phyloP scores from a whole-genome alignment of 1,140 invertebrate species.

The Drosophila burlai region DNA sequence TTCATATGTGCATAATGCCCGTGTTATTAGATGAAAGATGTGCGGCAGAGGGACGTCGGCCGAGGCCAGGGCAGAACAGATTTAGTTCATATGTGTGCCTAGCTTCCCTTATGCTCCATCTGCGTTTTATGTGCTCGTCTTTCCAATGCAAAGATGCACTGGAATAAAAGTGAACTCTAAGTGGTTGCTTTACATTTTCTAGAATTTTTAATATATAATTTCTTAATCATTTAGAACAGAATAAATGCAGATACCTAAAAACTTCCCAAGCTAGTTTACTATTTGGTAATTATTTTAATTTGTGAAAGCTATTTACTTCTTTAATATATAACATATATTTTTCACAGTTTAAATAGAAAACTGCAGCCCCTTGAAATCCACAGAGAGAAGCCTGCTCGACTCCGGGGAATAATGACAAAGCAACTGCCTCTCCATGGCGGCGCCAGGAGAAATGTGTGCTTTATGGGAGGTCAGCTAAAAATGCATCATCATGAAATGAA shows the following conservation, averaged over 20 bases:
- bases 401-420: constrained; percentile 63
- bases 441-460: constrained; percentile 24
- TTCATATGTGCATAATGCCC: constrained; percentile 44
- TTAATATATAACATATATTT: not conserved
- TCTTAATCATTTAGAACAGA: accelerated
- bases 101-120: constrained; percentile 36
- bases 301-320: not conserved
- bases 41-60: constrained; percentile 4
- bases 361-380: not conserved
- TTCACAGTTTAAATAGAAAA: not conserved
- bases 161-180: not conserved
- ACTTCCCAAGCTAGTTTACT: not conserved
- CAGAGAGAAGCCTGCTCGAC: constrained; percentile 5
- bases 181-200: too few species aligned
- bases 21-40: constrained; percentile 49
- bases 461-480: constrained; percentile 57
- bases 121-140: constrained; percentile 65
- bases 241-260: too few species aligned
- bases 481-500: constrained; percentile 81
- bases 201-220: not conserved
- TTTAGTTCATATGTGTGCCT: constrained; percentile 62
- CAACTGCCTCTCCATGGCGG: constrained; percentile 46
- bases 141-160: constrained; percentile 18
- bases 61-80: constrained; percentile 33
- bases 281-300: too few species aligned